phyloP scores from a whole-genome alignment of 1,140 invertebrate species.

The Sycophila sp. region DNA sequence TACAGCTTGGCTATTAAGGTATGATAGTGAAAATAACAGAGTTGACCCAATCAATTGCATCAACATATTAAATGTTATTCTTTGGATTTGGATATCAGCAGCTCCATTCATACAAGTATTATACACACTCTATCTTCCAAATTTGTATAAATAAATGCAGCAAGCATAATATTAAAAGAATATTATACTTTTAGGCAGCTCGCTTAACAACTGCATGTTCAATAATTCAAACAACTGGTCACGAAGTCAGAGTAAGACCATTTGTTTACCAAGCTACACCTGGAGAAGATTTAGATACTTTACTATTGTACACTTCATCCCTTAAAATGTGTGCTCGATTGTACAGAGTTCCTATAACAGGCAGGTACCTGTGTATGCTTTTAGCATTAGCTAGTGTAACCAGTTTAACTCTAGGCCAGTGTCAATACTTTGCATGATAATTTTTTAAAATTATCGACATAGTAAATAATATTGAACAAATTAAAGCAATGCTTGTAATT shows the following conservation, averaged over 20 bases:
- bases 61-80: slow-evolving; percentile 71
- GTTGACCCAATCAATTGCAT: slow-evolving; percentile 70
- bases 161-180: not conserved
- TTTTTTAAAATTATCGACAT: not conserved
- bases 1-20: slow-evolving; percentile 72
- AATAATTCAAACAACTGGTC: slow-evolving; percentile 75
- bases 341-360: slow-evolving; percentile 76
- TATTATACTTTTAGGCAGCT: slow-evolving; percentile 73
- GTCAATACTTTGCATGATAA: slow-evolving; percentile 50
- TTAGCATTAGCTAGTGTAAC: slow-evolving; percentile 69
- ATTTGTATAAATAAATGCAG: not conserved
- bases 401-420: slow-evolving; percentile 77
- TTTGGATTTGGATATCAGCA: slow-evolving; percentile 76
- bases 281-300: slow-evolving; percentile 77
- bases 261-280: slow-evolving; percentile 82
- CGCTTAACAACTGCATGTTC: slow-evolving; percentile 79
- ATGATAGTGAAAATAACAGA: slow-evolving; percentile 67
- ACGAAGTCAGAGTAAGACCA: slow-evolving; percentile 79
- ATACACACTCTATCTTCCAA: too few species aligned
- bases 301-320: slow-evolving; percentile 80
- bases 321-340: slow-evolving; percentile 78
- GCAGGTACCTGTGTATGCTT: slow-evolving; percentile 73
- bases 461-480: too few species aligned
- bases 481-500: too few species aligned
- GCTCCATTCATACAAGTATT: slow-evolving; percentile 78